Percentiles rank a stretch among this genome's conserved stretches.
Conservation (phyloP, 2,888 invertebrate species). For the Netelia melanura region DNA sequence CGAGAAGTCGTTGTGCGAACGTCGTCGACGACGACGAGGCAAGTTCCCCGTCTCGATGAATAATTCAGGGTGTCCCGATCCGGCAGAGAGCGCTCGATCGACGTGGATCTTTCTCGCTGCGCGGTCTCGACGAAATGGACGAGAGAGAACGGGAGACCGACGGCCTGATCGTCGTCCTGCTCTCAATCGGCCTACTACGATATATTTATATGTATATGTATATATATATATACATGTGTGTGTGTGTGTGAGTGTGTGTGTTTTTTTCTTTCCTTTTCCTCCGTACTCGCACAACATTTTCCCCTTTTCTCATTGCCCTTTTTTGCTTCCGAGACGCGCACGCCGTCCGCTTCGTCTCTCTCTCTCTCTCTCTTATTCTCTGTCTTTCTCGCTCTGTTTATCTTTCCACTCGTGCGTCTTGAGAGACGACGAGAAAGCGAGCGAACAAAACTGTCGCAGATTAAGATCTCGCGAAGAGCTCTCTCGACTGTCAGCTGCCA, state of each 20-base stretch:
- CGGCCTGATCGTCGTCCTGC: constrained; percentile 78
- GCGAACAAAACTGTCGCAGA: constrained; percentile 77
- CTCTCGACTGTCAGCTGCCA: constrained; percentile 81
- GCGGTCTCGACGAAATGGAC: constrained; percentile 50
- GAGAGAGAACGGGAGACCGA: constrained; percentile 68
- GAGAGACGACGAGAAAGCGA: constrained; percentile 57
- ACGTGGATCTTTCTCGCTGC: constrained; percentile 54
- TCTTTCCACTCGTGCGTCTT: constrained; percentile 57
- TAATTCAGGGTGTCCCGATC: constrained; percentile 81
- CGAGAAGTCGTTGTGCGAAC: constrained; percentile 49
- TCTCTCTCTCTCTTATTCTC: constrained; percentile 31
- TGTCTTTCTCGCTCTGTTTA: constrained; percentile 42
- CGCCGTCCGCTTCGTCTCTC: constrained; percentile 31
- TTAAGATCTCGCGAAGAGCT: constrained; percentile 80
- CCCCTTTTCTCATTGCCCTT: constrained; percentile 50
- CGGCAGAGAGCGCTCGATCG: constrained; percentile 62
- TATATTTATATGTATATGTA: background rate
- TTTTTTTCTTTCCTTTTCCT: constrained; percentile 52
- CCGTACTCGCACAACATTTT: constrained; percentile 51
- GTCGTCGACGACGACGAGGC: constrained; percentile 46
- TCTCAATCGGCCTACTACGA: constrained; percentile 77
- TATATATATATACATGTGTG: too few relatives aligned
- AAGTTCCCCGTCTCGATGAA: constrained; percentile 76
- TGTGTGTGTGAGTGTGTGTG: constrained; percentile 1
- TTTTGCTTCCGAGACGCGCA: constrained; percentile 56